Base-by-base conservation (phyloP, 1,140 invertebrate genomes). In the Ridgeia piscesae region DNA sequence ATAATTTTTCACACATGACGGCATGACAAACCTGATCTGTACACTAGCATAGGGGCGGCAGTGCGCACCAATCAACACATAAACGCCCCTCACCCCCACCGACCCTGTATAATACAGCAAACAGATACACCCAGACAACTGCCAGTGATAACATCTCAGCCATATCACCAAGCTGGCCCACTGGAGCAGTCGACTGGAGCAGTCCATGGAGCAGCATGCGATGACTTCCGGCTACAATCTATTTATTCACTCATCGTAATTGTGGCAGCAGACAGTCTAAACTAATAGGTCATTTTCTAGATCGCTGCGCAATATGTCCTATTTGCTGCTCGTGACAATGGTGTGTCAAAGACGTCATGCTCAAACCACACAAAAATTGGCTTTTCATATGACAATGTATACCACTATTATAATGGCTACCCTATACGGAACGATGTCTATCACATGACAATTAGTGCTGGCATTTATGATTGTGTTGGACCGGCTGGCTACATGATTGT, bases 261-360 rank as follows among this genome's bases (percentile, higher is more conserved):
- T 77, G 58, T 77, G 58, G 11, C 11, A 77, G 58, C 58, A 77
- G 58, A 77, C 58, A 4, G 14, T 21, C 17, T 77, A 77, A 77
- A 77, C 58, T 77, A 77, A 77, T 77, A 77, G 58, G 58, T 77
- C 58, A 77, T 77, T 77, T 77, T 77, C 58, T 77, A 77, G 58
- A 77, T 77, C 58, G 27, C 58, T 21, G 58, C 58, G 11, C 58
- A 77, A 77, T 77, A 77, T 0, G 4, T 17, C 58, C 11, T 77
- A 77, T 77, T 27, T 77, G 58, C 58, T 77, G 58, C 17, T 21
- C 58, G 27, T 42, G 11, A 77, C 58, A 77, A 77, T 77, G 27
- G 58, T 77, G 58, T 21, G 11, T 77, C 58, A 77, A 77, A 77
- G 58, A 77, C 58, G 0, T 27, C 58, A 4, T 2, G 58, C 58